Evolutionary conservation across 2,888 invertebrate species (phyloP).

Genomic region (Andrena camellia): DNA sequence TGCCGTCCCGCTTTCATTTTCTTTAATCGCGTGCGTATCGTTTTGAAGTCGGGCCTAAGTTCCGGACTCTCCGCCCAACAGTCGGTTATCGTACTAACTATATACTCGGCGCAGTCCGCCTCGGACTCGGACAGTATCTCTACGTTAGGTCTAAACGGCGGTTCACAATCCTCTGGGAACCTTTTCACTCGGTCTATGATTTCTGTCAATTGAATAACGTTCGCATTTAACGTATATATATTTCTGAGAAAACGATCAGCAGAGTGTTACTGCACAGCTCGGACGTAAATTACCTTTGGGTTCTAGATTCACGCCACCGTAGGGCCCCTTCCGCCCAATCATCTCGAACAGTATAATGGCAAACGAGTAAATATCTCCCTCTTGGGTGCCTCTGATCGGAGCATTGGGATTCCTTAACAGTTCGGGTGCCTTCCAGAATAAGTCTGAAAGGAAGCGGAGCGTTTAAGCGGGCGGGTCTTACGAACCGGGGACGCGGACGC

Average conservation of each 20-base stretch:
- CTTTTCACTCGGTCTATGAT: slow-evolving; percentile 94
- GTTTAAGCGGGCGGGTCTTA: neutral
- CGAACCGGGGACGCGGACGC: neutral
- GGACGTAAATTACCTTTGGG: slow-evolving; percentile 90
- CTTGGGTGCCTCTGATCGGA: slow-evolving; percentile 91
- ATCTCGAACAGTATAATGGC: slow-evolving; percentile 98
- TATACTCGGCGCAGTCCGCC: slow-evolving; percentile 92
- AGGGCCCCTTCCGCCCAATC: slow-evolving; percentile 95
- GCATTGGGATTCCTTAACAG: slow-evolving; percentile 91
- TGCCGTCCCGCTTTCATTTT: slow-evolving; percentile 95
- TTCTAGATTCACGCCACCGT: slow-evolving; percentile 91
- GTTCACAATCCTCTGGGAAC: slow-evolving; percentile 89
- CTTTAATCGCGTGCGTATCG: slow-evolving; percentile 92
- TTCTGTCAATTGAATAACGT: slow-evolving; percentile 86
- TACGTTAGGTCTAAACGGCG: slow-evolving; percentile 92
- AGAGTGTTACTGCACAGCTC: neutral
- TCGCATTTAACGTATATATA: slow-evolving; percentile 46
- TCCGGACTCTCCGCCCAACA: slow-evolving; percentile 96
- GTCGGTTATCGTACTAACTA: slow-evolving; percentile 93
- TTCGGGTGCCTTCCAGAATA: slow-evolving; percentile 99
- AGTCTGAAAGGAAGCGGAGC: slow-evolving; percentile 86
- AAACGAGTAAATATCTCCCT: slow-evolving; percentile 98
- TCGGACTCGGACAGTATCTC: slow-evolving; percentile 90
- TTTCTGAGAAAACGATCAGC: neutral
- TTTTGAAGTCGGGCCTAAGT: slow-evolving; percentile 93